Conservation (phyloP, 2,888 invertebrate species). For the Acholoe squamosa region DNA sequence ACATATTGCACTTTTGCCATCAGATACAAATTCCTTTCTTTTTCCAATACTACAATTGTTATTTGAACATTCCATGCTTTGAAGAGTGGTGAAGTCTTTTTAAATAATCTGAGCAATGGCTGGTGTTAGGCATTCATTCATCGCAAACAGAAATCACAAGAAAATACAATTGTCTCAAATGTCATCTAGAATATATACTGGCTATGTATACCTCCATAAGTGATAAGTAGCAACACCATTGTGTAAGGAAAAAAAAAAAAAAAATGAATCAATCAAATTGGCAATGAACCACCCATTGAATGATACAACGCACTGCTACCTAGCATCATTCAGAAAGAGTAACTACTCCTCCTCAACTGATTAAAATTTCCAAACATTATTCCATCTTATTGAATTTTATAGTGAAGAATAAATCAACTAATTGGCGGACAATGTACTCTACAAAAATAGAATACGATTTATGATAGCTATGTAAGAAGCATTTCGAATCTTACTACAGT, state of each 20-base stretch:
- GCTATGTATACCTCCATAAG: neutral
- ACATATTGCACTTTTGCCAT: constrained; percentile 15
- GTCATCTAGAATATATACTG: neutral
- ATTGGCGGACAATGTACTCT: neutral
- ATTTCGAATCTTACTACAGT: neutral
- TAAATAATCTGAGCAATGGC: neutral
- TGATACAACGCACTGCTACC: neutral
- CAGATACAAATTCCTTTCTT: neutral
- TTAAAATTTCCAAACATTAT: neutral
- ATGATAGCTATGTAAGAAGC: neutral
- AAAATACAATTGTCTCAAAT: constrained; percentile 8
- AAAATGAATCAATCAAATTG: neutral
- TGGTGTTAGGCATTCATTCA: neutral
- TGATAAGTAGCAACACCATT: neutral
- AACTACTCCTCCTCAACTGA: neutral
- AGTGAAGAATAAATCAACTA: neutral
- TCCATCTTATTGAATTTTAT: neutral
- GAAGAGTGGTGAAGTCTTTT: neutral
- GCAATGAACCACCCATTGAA: neutral
- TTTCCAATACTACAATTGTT: neutral
- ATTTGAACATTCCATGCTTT: neutral
- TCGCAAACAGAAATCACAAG: neutral
- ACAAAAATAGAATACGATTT: neutral
- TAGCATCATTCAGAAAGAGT: neutral
- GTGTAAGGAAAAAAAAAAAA: neutral